Conservation (phyloP, 1,140 invertebrate species). For the Dysdera silvatica region DNA sequence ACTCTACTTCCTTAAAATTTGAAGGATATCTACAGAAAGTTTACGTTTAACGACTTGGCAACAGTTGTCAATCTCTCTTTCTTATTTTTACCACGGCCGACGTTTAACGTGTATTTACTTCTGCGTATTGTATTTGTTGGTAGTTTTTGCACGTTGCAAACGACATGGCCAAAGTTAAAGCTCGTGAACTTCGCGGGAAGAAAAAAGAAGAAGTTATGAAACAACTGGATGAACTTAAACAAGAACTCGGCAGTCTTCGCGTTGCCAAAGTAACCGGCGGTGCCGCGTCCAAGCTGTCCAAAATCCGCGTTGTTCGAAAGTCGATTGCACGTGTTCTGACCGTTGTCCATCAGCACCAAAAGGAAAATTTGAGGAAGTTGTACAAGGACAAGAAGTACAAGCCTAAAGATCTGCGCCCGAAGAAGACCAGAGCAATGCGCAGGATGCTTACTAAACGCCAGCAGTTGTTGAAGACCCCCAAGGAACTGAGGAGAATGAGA, state of each 20-base stretch:
- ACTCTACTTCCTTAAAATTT: too few species aligned
- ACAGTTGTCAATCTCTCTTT: too few species aligned
- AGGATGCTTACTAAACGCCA: conserved; percentile 77
- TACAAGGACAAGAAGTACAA: conserved; percentile 93
- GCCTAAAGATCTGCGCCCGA: conserved; percentile 88
- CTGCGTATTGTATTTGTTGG: too few species aligned
- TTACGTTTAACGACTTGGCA: too few species aligned
- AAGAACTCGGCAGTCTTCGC: conserved; percentile 78
- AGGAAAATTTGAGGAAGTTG: conserved; percentile 88
- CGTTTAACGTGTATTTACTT: too few species aligned
- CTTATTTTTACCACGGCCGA: too few species aligned
- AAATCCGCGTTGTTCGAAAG: conserved; percentile 94
- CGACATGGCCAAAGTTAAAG: conserved; percentile 88
- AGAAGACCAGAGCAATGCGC: conserved; percentile 85
- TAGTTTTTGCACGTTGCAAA: too few species aligned
- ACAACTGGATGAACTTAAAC: conserved; percentile 91
- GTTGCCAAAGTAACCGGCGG: conserved; percentile 93
- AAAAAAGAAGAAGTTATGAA: conserved; percentile 94
- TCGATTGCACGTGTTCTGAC: conserved; percentile 94
- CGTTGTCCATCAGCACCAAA: conserved; percentile 98
- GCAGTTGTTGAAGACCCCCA: conserved; percentile 74
- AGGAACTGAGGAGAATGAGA: conserved; percentile 75
- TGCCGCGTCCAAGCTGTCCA: conserved; percentile 91
- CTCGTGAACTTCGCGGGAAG: conserved; percentile 84
- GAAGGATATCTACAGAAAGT: too few species aligned